Base-by-base conservation (phyloP, 2,888 invertebrate species). In the Melipona bicolor region DNA sequence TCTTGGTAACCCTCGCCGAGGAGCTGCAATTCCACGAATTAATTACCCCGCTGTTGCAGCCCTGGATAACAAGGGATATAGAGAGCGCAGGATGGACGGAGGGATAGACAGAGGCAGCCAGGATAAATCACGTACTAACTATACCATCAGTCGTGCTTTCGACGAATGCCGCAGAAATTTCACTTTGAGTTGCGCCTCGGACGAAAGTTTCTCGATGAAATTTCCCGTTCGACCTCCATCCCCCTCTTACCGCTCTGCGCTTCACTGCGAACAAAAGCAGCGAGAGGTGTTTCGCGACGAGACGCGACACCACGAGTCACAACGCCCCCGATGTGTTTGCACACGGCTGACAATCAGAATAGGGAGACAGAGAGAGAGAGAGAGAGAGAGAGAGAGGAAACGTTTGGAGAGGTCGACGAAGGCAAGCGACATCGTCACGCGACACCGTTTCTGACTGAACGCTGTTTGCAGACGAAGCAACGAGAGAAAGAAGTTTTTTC, bases 11-110 rank as follows among this genome's bases (percentile, higher is more conserved):
- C 76, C 69, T 67, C 77, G 70, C 64, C 67, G 70, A 75, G 77
- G 59, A 79, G 80, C 70, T 77, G 83, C 85, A 80, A 81, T 85
- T 85, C 76, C 81, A 76, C 84, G 84, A 85, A 85, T 85, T 85
- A 85, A 85, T 85, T 85, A 85, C 65, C 84, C 43, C 75, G 77
- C 74, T 56, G 54, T 77, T 81, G 75, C 77, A 78, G 64, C n/a
- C 64, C 52, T 68, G 76, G 84, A 81, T 84, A 85, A 85, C 85
- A 84, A 84, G 77, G 65, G 81, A 85, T 81, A 78, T 78, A 84
- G 84, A 64, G 84, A 69, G 81, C 50, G 69, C 62, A 61, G 27
- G 27, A 27, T 32, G 36, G 65, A 52, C 52, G 52, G 27, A 36
- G 52, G 17, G 72, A 49, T 24, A 49, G 59, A 27, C 24, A 49